phyloP scores from a whole-genome alignment of 2,888 invertebrate genomes.

The Phyllotreta striolata region DNA sequence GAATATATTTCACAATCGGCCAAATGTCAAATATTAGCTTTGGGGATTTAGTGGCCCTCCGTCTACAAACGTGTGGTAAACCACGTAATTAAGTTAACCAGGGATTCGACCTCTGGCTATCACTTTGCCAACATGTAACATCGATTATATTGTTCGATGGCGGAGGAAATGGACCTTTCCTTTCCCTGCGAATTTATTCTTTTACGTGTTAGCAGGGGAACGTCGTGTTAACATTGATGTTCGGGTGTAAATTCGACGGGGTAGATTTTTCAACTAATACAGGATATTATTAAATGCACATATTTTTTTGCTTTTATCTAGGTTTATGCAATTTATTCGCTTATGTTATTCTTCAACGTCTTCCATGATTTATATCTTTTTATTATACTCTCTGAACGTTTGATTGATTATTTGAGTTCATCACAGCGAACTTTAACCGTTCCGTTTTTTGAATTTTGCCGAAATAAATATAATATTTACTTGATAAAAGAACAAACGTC shows the following conservation, averaged over 20 bases:
- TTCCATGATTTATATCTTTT: not conserved
- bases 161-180: slow-evolving; percentile 31
- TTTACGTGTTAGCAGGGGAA: slow-evolving; percentile 17
- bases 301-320: too few relatives aligned
- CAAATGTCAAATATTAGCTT: slow-evolving; percentile 46
- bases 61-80: slow-evolving; percentile 35
- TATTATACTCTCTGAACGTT: not conserved
- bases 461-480: too few relatives aligned
- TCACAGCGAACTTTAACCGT: too few relatives aligned
- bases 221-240: not conserved
- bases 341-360: too few relatives aligned
- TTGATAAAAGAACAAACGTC: too few relatives aligned
- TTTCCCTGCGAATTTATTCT: slow-evolving; percentile 23
- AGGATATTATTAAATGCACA: too few relatives aligned
- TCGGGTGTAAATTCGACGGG: not conserved
- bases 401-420: too few relatives aligned
- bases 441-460: too few relatives aligned
- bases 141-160: slow-evolving; percentile 35
- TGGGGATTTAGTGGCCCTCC: slow-evolving; percentile 37
- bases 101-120: slow-evolving; percentile 35
- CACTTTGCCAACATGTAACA: slow-evolving; percentile 31
- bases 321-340: too few relatives aligned
- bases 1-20: slow-evolving; percentile 43
- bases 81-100: slow-evolving; percentile 36
- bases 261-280: not conserved